Evolutionary conservation across 2,113 vertebrate species (phyloP), one percentile per base, ranked within the genome.

Genomic region (Puntigrus tetrazona): DNA sequence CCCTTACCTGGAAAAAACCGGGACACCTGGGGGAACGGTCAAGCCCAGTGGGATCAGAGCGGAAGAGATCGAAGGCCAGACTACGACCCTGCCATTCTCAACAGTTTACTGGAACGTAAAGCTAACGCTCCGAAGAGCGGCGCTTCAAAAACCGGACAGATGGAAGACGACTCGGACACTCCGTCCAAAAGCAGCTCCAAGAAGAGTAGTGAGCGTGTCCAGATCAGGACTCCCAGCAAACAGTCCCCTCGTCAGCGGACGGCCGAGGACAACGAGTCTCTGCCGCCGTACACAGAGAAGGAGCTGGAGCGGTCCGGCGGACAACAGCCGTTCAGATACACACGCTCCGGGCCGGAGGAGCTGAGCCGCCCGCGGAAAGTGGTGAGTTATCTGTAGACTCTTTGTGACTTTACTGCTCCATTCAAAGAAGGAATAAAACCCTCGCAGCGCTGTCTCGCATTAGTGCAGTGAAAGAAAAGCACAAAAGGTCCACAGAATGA

Each of bases 341-440:
- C 91, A 82, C 95, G 94, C 84, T 94, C 95, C 81, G 90, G 93
- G 87, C 85, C 94, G 95, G 97, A 97, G 25, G 97, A 97, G 57
- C 95, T 95, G 91, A 95, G 96, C 84, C 94, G 93, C 22, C 83
- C 94, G 86, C 95, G 95, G 67, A 98, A 98, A 95, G 92, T 95
- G 91, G 97, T 99, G 92, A 95, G 96, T 92, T 85, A 82, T 52
- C 81, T 84, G 43, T 43, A 67, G 41, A 3, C 43, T 27, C 47
- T 50, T 16, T 41, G 29, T 63, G 31, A 36, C 29, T 67, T 4
- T 70, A 18, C 11, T 65, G 20, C 65, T 55, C 29, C 75, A 25
- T 18, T 67, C 29, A 61, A 16, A 57, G 20, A 16, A 6, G 5
- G 36, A 55, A 29, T 10, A 50, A 57, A 57, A n/a, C 20, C 45